Conservation (phyloP, 2,888 invertebrate genomes). For the Leistus spinibarbis region DNA sequence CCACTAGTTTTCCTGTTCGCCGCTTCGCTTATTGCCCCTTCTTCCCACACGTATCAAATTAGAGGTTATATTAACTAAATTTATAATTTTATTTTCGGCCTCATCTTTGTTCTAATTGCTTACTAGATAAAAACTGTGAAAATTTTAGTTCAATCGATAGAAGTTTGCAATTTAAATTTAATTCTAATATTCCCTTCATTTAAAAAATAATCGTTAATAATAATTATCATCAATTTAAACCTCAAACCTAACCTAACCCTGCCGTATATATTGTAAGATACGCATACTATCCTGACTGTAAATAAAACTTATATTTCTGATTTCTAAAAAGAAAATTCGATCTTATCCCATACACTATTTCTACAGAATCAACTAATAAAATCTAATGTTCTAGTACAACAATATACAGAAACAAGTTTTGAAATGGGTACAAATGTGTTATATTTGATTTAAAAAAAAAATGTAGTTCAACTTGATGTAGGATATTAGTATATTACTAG, state of each 20-base stretch:
- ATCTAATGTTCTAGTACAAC: not conserved
- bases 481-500: not conserved
- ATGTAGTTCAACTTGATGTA: not conserved
- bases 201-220: no score
- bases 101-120: not conserved
- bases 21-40: not conserved
- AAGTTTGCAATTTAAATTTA: no score
- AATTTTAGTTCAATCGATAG: no score
- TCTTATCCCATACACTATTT: not conserved
- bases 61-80: not conserved
- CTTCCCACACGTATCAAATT: conserved; percentile 1
- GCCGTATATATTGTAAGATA: no score
- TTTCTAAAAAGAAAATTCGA: not conserved
- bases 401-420: not conserved
- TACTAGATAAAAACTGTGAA: no score
- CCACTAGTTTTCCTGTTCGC: not conserved
- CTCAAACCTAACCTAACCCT: no score
- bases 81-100: not conserved
- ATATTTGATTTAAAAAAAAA: not conserved
- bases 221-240: no score
- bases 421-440: no score
- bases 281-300: no score
- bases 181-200: no score
- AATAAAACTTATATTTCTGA: not conserved
- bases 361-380: not conserved